These are phyloP conservation scores for Melieria crassipennis DNA, from an alignment of 2,888 invertebrate genomes.

Conservation along the genomic window DNA sequence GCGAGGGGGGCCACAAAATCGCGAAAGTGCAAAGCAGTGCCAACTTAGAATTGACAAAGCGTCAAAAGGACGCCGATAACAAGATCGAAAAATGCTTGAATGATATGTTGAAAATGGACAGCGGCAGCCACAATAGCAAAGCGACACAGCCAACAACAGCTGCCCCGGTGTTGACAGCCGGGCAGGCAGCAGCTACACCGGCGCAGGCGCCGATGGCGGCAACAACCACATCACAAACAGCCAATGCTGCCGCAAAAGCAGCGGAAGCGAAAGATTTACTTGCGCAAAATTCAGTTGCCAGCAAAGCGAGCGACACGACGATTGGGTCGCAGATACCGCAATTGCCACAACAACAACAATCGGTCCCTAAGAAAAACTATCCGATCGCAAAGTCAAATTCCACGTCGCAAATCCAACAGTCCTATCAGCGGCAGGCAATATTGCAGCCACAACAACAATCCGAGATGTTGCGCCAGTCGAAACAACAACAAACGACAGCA, in stretches of 20 bases:
- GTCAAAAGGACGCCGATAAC: conserved; percentile 64
- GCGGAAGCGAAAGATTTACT: conserved; percentile 24
- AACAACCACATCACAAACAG: conserved; percentile 29
- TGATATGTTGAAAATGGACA: conserved; percentile 57
- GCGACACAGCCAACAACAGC: conserved; percentile 30
- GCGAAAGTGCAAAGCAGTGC: conserved; percentile 55
- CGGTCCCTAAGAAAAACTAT: conserved; percentile 49
- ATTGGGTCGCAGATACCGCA: background rate
- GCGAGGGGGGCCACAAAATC: conserved; percentile 44
- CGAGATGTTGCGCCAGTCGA: conserved; percentile 43
- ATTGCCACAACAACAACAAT: conserved; percentile 29
- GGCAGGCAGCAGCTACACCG: conserved; percentile 10
- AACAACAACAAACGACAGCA: conserved; percentile 42
- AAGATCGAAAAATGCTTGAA: conserved; percentile 64
- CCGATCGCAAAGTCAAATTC: conserved; percentile 63
- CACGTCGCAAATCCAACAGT: conserved; percentile 62
- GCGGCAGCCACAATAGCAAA: conserved; percentile 38
- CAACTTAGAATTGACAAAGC: conserved; percentile 54
- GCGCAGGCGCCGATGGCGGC: conserved; percentile 18
- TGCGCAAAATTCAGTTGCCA: conserved; percentile 39
- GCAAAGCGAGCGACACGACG: conserved; percentile 39
- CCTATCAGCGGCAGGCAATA: conserved; percentile 52
- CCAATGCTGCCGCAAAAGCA: conserved; percentile 23
- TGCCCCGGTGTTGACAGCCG: conserved; percentile 8
- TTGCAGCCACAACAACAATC: conserved; percentile 54